These are phyloP conservation scores for Falco columbarius DNA, from an alignment of 2,797 vertebrate species.

Conservation along the genomic window DNA sequence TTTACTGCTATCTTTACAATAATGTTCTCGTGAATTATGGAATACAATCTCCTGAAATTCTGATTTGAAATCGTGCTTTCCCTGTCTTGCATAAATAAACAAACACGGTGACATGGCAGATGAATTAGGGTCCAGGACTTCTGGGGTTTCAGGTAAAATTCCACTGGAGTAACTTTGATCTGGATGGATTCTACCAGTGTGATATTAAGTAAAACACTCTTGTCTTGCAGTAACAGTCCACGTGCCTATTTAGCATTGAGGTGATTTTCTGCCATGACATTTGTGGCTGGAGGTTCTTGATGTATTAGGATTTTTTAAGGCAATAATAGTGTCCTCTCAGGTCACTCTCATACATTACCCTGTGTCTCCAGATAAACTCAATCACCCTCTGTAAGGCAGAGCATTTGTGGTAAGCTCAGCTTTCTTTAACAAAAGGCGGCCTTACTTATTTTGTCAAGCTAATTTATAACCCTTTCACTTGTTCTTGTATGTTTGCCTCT, in stretches of 20 bases:
- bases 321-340: neutral
- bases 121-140: neutral
- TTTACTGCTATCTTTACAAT: neutral
- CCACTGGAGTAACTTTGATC: neutral
- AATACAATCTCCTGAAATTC: neutral
- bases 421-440: neutral
- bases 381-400: neutral
- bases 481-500: neutral
- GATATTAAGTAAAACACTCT: neutral
- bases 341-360: neutral
- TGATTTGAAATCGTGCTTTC: neutral
- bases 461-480: neutral
- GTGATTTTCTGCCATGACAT: neutral
- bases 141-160: neutral
- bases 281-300: neutral
- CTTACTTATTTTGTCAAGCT: neutral
- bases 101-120: neutral
- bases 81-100: neutral
- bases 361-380: neutral
- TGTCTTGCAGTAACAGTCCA: neutral
- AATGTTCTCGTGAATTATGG: neutral
- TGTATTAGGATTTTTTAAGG: neutral
- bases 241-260: neutral
- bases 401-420: neutral
- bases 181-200: neutral